These are phyloP conservation scores for Sebastes nivosus DNA, from an alignment of 2,797 vertebrate species.

Conservation along the genomic window DNA sequence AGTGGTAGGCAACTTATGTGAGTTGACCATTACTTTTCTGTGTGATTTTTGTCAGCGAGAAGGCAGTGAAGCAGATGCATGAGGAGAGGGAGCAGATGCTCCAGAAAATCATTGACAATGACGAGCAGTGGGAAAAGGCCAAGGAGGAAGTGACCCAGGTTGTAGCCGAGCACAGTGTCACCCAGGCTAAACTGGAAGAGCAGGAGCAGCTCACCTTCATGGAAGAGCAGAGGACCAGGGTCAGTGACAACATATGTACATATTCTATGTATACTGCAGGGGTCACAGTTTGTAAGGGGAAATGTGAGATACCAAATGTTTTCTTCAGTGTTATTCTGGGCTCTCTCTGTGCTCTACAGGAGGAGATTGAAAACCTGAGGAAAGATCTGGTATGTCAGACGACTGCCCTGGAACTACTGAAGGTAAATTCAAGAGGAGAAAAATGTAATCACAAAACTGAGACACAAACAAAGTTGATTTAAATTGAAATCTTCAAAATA, in stretches of 20 bases:
- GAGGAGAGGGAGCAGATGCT: conserved; percentile 75
- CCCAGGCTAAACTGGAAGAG: conserved; percentile 73
- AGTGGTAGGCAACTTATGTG: not conserved
- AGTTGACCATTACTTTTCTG: conserved; percentile 29
- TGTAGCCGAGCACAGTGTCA: conserved; percentile 65
- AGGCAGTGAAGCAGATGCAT: conserved; percentile 72
- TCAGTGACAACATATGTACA: conserved; percentile 68
- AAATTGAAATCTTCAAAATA: not conserved
- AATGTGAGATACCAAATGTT: not conserved
- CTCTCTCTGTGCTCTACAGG: conserved; percentile 55
- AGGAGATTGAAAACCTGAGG: conserved; percentile 63
- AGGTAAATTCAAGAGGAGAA: conserved; percentile 60
- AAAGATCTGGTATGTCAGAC: conserved; percentile 59
- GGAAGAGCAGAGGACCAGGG: conserved; percentile 83
- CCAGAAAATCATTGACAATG: conserved; percentile 76
- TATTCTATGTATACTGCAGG: conserved; percentile 12
- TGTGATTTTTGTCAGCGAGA: conserved; percentile 63
- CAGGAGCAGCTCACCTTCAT: conserved; percentile 70
- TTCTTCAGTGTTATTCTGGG: not conserved
- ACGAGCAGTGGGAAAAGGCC: conserved; percentile 76
- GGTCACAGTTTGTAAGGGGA: not conserved
- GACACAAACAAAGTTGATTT: not conserved
- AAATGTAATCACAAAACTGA: not conserved
- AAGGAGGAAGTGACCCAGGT: conserved; percentile 75
- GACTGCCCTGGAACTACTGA: conserved; percentile 54